phyloP scores from a whole-genome alignment of 2,888 invertebrate species.

The Trachelus stipa region DNA sequence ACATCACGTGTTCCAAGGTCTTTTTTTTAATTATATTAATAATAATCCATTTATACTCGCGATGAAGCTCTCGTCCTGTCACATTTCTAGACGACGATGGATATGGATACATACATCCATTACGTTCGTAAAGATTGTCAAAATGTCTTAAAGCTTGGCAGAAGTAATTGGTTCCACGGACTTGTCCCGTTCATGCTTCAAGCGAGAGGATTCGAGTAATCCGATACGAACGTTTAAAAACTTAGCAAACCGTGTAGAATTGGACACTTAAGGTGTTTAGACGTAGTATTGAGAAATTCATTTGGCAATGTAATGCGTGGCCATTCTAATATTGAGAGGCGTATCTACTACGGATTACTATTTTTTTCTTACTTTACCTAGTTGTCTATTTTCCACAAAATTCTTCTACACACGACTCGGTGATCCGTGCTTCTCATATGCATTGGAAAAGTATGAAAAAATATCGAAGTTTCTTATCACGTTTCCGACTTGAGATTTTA shows the following conservation, averaged over 20 bases:
- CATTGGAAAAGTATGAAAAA: not conserved
- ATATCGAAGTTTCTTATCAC: not conserved
- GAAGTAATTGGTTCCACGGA: not conserved
- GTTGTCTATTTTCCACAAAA: not conserved
- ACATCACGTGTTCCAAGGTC: too few relatives aligned
- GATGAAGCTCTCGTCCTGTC: not conserved
- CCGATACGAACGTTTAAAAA: not conserved
- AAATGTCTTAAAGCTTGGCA: slow-evolving; percentile 14
- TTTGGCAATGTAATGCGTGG: not conserved
- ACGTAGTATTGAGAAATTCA: not conserved
- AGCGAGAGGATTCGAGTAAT: slow-evolving; percentile 1
- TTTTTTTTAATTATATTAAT: too few relatives aligned
- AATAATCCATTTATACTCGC: too few relatives aligned
- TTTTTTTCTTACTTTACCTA: not conserved
- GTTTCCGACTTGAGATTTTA: not conserved
- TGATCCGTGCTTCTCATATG: not conserved
- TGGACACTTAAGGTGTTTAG: not conserved
- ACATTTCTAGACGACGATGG: not conserved
- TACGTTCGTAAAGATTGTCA: slow-evolving; percentile 13
- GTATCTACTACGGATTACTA: not conserved
- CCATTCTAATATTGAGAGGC: not conserved
- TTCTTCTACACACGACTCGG: not conserved
- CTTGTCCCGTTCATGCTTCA: not conserved
- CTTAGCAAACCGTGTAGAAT: slow-evolving; percentile 4
- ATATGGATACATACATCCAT: not conserved